A percentile compares a stretch with the other conserved stretches of the same genome.
phyloP scores from a whole-genome alignment of 2,113 vertebrate genomes.

The Centropus bengalensis region DNA sequence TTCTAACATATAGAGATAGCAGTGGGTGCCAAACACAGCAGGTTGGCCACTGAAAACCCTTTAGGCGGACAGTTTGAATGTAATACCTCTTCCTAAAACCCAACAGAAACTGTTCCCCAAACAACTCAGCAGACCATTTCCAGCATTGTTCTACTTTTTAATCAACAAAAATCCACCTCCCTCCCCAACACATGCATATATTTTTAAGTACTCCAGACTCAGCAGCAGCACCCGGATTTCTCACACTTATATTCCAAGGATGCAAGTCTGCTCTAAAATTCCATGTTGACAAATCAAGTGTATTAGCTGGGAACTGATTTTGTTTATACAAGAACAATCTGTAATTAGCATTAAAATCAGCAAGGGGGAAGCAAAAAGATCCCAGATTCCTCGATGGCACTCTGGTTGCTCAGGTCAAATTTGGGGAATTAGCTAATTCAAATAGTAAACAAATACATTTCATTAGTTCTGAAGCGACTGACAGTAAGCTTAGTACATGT shows the following conservation, averaged over 20 bases:
- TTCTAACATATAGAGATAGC: not conserved
- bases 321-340: not conserved
- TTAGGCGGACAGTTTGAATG: not conserved
- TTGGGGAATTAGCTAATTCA: not conserved
- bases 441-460: not conserved
- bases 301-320: not conserved
- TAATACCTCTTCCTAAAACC: not conserved
- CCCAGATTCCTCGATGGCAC: not conserved
- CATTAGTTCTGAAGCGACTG: not conserved
- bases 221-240: not conserved
- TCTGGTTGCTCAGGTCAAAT: not conserved
- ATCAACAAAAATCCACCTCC: not conserved
- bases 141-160: not conserved
- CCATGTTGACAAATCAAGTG: not conserved
- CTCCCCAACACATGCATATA: not conserved
- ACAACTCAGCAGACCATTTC: not conserved
- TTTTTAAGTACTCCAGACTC: not conserved
- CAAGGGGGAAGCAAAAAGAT: not conserved
- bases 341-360: slow-evolving; percentile 5
- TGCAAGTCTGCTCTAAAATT: not conserved
- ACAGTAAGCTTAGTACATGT: not conserved
- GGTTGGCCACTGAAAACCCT: not conserved
- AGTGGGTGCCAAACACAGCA: not conserved
- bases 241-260: not conserved
- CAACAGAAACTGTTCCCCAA: not conserved